Evolutionary conservation across 2,113 vertebrate genomes (phyloP), one percentile per base, ranked within the genome.

Genomic region (Tiliqua scincoides): DNA sequence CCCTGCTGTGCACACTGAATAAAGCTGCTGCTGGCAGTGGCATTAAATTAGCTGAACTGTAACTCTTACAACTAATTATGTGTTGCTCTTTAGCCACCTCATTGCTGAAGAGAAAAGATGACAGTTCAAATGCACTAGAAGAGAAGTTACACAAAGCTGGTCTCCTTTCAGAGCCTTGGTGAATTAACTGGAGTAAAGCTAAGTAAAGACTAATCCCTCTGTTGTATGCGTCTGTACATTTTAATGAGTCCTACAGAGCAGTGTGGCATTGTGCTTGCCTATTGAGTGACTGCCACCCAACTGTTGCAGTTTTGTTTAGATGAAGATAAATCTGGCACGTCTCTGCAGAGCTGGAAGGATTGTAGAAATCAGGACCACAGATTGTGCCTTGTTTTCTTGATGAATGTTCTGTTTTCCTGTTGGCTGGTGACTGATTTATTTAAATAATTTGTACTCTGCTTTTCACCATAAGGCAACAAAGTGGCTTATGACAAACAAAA

Each of bases 151-250:
- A 1, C 18, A 20, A 21, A 85, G 6, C 62, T 62, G 14, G 23
- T 23, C 78, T 85, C 37, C 70, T 37, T 62, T 71, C 54, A 30
- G 70, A 82, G 32, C 43, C 79, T 81, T 1, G 1, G 3, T n/a
- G 37, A 35, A 48, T 63, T 73, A 40, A 65, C 15, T 48, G 17
- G 25, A 67, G 27, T 72, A 63, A 27, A 85, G 12, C 32, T 85
- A 63, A 85, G 63, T 17, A 84, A 87, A 89, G 68, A n/a, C 30
- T 27, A 85, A 90, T 70, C 27, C 70, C 17, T 72, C 35, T 27
- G 52, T 21, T 89, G 73, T 43, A 65, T 40, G 15, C 21, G 3
- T 20, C 15, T n/a, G 0, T 88, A 1, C 7, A 87, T 89, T 61
- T 52, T 54, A 85, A 81, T 72, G 35, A 86, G 75, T 70, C 37